Evolutionary conservation across 2,888 invertebrate species (phyloP), one percentile per base, ranked within the genome.

Genomic region (Boloria selene): DNA sequence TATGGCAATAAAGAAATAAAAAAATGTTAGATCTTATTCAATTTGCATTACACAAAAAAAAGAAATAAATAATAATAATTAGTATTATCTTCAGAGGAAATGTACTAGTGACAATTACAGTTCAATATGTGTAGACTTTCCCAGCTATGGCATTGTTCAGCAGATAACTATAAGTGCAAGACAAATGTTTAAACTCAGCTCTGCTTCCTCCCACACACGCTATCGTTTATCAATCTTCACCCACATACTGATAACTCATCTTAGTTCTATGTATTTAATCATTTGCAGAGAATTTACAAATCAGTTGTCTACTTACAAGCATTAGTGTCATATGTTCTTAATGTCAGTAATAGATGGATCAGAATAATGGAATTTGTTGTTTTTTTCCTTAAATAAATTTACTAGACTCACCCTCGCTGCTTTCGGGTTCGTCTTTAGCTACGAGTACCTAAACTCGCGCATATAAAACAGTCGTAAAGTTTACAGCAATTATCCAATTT

Each of bases 141-240:
- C 65, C 62, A n/a, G 22, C 18, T 51, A 61, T 50, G 53, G 53
- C 47, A 60, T 67, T 62, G 60, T 66, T 67, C 61, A 64, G 77
- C 64, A 68, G 65, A 71, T 84, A 86, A 83, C 83, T 81, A 76
- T 72, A 73, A 83, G 82, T 78, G 80, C 79, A 80, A 82, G 83
- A 85, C 82, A 85, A 85, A 86, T 85, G 86, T 82, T 83, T 77
- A 81, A 75, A 81, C 83, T 80, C 71, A 75, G 76, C 77, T 84
- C 79, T 79, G 78, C 77, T 79, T 78, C 75, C 70, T 78, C 83
- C 85, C 75, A 84, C 83, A 74, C 71, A 64, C 68, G 70, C 75
- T 80, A 80, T 84, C 79, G 77, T 79, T 79, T 78, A 83, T 84
- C 82, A 84, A 82, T 81, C 81, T 81, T 74, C 75, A 75, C 81